Evolutionary conservation across 2,113 vertebrate species (phyloP).

Genomic region (cattle (Bos taurus)): DNA sequence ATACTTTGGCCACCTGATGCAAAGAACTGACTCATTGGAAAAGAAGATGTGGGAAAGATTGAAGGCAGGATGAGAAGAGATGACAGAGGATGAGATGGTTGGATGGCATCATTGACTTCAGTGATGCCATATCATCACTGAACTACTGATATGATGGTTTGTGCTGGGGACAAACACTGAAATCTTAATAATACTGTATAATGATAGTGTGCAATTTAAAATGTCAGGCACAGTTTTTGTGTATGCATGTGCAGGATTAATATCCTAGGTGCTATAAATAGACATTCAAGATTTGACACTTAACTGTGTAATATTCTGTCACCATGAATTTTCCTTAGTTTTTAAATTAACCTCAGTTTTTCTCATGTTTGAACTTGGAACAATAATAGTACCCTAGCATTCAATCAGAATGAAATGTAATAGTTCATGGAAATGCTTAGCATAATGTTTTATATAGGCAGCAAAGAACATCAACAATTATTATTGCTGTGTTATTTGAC

Average conservation of each 20-base stretch:
- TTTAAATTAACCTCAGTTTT: not conserved
- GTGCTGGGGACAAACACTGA: rapidly evolving
- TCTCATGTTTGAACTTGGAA: not conserved
- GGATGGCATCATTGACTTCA: not conserved
- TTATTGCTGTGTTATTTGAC: not conserved
- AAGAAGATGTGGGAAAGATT: not conserved
- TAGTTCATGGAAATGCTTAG: not conserved
- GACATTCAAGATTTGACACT: not conserved
- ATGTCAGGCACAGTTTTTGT: not conserved
- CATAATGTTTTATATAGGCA: not conserved
- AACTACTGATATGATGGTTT: not conserved
- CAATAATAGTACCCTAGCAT: not conserved
- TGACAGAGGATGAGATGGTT: not conserved
- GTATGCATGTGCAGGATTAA: not conserved
- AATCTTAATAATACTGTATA: not conserved
- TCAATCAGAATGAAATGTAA: not conserved
- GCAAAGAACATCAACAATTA: not conserved
- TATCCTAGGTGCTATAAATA: not conserved
- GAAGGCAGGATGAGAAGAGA: not conserved
- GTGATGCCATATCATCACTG: not conserved
- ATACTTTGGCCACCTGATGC: not conserved
- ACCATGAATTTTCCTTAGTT: not conserved
- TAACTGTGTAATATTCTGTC: not conserved
- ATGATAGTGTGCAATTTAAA: not conserved
- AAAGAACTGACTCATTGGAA: rapidly evolving